Base-by-base conservation (phyloP, 2,113 vertebrate genomes). In the Paramisgurnus dabryanus region DNA sequence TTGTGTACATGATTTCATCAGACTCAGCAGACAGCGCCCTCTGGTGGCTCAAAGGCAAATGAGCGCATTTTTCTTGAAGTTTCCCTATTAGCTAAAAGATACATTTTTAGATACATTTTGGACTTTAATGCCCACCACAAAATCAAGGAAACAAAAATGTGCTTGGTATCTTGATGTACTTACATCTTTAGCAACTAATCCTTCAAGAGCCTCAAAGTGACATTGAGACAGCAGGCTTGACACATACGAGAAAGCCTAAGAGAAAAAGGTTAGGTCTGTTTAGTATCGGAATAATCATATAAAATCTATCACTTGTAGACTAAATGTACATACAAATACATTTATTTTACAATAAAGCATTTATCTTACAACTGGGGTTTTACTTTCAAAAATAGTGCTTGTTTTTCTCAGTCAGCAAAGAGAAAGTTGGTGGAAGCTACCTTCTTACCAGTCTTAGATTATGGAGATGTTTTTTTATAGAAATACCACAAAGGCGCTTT, bases 151-250 rank as follows among this genome's bases (percentile, higher is more conserved):
- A 63, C 1, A 34, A 49, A 5, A 10, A n/a, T 8, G 43, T 39
- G 5, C 8, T 11, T 15, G 7, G 22, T 39, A 34, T 63, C 15
- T 55, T 15, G 9, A 6, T 43, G 18, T 86, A 91, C 89, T 95
- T 91, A 98, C 97, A 85, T 99, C 97, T 89, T 94, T 90, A 76
- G 95, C 93, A 6, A 98, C 95, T 17, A 99, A 93, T 39, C 95
- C 95, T 15, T 98, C 95, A 80, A 99, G 86, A 4, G 93, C 90
- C 39, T 96, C 93, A 90, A 97, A 97, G 87, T 94, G 95, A 88
- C 92, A 92, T 66, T 91, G 91, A 67, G 97, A 96, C 78, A 99
- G 84, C 82, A 97, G 91, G 55, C 86, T 92, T 83, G 97, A 99
- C n/a, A 99, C 97, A 80, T 94, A 91, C 27, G 90, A 90, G 87